Evolutionary conservation across 2,888 invertebrate genomes (phyloP), one percentile per base, ranked within the genome.

Genomic region (Calameuta pallipes): DNA sequence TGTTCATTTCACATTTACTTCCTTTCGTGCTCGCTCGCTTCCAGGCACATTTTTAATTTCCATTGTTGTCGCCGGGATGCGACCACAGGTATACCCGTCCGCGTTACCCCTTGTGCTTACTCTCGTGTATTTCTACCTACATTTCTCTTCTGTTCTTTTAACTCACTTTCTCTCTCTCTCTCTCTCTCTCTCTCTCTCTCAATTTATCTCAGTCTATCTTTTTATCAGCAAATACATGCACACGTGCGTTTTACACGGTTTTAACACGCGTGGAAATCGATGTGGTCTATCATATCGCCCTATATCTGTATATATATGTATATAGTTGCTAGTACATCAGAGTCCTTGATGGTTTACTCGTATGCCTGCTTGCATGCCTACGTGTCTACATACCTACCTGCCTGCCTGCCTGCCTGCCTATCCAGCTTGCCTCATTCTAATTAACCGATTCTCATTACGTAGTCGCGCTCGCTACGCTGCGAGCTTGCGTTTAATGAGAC

Each of bases 361-460:
- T 56, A 56, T 9, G 56, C 1, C 56, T 56, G 9, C 56, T 23
- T 56, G 56, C 56, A 56, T 56, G 23, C 56, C 56, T 56, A 23
- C 23, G 56, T 56, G 23, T 23, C 56, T 56, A 56, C 56, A 56
- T 23, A 23, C 56, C 9, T 56, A 2, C 23, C 56, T 56, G 23
- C 41, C 36, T 37, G 12, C 36, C 11, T 11, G 36, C 37, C 12
- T 37, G 37, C 12, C 56, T 56, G 23, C 56, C 56, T 56, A 56
- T 56, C 56, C 23, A 56, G 56, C 13, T 82, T 81, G 84, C 83
- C 82, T 79, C 87, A 85, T 87, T 87, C 88, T 89, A 90, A 90
- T 90, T 90, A 90, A 90, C 90, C 86, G 87, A 87, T 89, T 88
- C 90, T 90, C 90, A 90, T 90, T 90, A 90, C 86, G 87, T 85